Base-by-base conservation (phyloP, 2,113 vertebrate genomes). In the Neotoma lepida region DNA sequence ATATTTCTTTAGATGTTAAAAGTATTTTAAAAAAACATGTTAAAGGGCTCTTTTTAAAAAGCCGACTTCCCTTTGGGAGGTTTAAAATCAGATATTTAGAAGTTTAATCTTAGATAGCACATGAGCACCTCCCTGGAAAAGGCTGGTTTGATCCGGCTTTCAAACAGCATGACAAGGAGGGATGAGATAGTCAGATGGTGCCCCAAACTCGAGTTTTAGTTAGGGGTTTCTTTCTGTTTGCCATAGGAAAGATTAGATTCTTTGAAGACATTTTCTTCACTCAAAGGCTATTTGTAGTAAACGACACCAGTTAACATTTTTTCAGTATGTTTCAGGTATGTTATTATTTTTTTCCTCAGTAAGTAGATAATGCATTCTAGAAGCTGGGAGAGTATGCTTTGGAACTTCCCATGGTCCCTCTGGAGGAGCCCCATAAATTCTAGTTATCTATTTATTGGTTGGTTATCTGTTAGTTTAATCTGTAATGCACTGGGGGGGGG, bases 1-100 rank as follows among this genome's bases (percentile, higher is more conserved):
- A 94, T 70, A 93, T 94, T 95, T 39, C 94, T 97, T 98, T 97
- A 96, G 94, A 96, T 96, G 94, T 73, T 89, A 41, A 96, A 95
- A 94, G 89, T 68, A 97, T 97, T 98, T 96, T 77, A 93, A 97
- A 97, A 95, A 97, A 95, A 96, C 88, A 96, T 22, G 46, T 95
- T 93, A 93, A 95, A 96, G 88, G 39, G 93, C 81, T 96, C 97
- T 58, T 93, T 96, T 98, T 97, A 78, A 96, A 96, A 97, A 84
- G 84, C 97, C 89, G 95, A 96, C 95, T 95, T 35, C 73, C 95
- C 39, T 74, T 95, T 88, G 91, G 95, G 97, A 97, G 95, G 44
- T 66, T 97, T 97, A 96, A 93, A 98, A 97, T 96, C 76, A 97
- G 66, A 86, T 63, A 94, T 94, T 94, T n/a, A 41, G 96, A 97